Evolutionary conservation across 37 sponge, comb jelly and placozoan genomes (phyloP).

Genomic region (Eunapius fragilis): DNA sequence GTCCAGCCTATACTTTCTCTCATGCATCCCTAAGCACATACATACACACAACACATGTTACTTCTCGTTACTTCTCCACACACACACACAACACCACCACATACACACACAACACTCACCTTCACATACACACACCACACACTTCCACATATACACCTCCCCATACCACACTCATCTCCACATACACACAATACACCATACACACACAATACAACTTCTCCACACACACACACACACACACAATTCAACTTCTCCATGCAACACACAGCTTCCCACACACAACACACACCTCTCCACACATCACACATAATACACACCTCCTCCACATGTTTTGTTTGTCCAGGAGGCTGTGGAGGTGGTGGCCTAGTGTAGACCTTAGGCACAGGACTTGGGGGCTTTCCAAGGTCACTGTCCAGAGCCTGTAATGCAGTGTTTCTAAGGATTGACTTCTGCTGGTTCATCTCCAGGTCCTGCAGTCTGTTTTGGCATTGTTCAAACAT

Average conservation of each 20-base stretch:
- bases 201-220: too few species aligned
- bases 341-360: conserved; percentile 25
- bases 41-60: too few species aligned
- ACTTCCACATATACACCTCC: not conserved
- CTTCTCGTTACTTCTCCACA: too few species aligned
- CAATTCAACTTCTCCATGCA: not conserved
- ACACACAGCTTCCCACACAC: not conserved
- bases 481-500: conserved; percentile 73
- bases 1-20: too few species aligned
- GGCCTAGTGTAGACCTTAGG: conserved; percentile 19
- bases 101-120: not conserved
- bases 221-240: not conserved
- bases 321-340: not conserved
- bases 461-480: conserved; percentile 39
- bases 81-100: conserved; percentile 3
- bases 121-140: not conserved
- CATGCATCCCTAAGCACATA: too few species aligned
- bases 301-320: not conserved
- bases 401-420: conserved; percentile 18
- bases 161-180: too few species aligned
- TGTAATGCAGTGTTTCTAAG: conserved; percentile 36
- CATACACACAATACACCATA: not conserved
- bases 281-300: not conserved
- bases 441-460: conserved; percentile 55
- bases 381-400: not conserved